Evolutionary conservation across 2,888 invertebrate genomes (phyloP), one percentile per base, ranked within the genome.

Genomic region (Latrodectus elegans): DNA sequence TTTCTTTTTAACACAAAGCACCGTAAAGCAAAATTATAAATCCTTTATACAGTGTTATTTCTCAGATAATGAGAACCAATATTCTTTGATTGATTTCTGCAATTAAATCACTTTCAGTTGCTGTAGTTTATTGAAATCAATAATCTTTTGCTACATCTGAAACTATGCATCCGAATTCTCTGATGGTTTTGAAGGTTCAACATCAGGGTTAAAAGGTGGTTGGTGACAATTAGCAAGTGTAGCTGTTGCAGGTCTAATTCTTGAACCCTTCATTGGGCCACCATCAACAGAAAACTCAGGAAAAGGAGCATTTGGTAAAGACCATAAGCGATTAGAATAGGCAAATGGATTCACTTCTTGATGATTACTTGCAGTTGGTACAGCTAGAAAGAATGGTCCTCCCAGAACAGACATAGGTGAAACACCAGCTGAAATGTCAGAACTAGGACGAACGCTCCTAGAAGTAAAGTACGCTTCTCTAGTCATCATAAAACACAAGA

Each of bases 161-260:
- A 38, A 38, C 6, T 38, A 38, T 6, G 38, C 38, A 3, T 38
- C 3, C 3, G 60, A 60, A 15, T 60, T 60, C 12, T 60, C 72
- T 49, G 79, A 8, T 49, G 71, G 60, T 49, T 17, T 49, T 1
- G 68, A 60, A 8, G 65, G 51, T 12, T 75, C 75, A 14, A 65
- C 51, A 77, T 83, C 82, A 10, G 87, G 88, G 71, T 88, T 88
- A 26, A 71, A 88, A 4, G 88, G 83, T 1, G 88, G 88, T 38
- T 88, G 88, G 17, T 76, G 71, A 22, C 51, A 22, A 38, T 65
- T 55, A 0, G 49, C 17, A 8, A 88, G 12, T 65, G 75, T 75
- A 26, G 88, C 88, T 0, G 88, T 84, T 6, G 71, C 53, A 1
- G 88, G 70, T 65, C 84, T 22, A 10, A 88, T 53, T 51, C 60